Evolutionary conservation across 2,888 invertebrate genomes (phyloP), one percentile per base, ranked within the genome.

Genomic region (Meteorus cinctellus): DNA sequence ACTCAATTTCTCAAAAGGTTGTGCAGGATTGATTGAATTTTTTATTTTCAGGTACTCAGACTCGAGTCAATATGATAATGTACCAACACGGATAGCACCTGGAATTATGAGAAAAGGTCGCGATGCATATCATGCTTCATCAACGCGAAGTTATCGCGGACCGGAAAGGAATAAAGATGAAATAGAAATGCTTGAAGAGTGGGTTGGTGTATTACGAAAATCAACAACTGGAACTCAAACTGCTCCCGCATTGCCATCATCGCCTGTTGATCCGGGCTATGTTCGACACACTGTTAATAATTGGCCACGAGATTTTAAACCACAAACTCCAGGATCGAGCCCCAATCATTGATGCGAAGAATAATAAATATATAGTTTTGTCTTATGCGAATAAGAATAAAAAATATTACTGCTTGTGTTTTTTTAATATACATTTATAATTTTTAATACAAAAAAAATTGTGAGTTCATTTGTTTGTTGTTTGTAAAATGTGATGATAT

Each of bases 181-280:
- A 59, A 86, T 89, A n/a, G 87, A 88, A 74, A 86, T 86, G 83
- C 80, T 89, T 60, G 87, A 89, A 68, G 87, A 88, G 45, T 87
- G 85, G 80, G 86, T 89, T 74, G 86, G 84, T 63, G 85, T 80
- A 34, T 78, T 88, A 6, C 84, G 84, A 81, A 86, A 85, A 12
- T 81, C 87, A 16, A 85, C 84, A 14, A 88, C 82, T 4, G 86
- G 84, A 62, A 87, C 87, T 0, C 86, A 87, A 70, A 87, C 86
- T 1, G 79, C 80, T 3, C 78, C 81, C 36, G 68, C 76, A 14
- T 45, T n/a, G 36, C 90, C 90, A 0, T 93, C 93, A n/a, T 92
- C 93, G 0, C 94, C 95, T 0, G 93, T 92, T 0, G 94, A 95
- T 87, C 94, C 94, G 0, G 95, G 95, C 3, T 95, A 92, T 82